Evolutionary conservation across 2,888 invertebrate species (phyloP), one percentile per base, ranked within the genome.

Genomic region (Myopa tessellatipennis): DNA sequence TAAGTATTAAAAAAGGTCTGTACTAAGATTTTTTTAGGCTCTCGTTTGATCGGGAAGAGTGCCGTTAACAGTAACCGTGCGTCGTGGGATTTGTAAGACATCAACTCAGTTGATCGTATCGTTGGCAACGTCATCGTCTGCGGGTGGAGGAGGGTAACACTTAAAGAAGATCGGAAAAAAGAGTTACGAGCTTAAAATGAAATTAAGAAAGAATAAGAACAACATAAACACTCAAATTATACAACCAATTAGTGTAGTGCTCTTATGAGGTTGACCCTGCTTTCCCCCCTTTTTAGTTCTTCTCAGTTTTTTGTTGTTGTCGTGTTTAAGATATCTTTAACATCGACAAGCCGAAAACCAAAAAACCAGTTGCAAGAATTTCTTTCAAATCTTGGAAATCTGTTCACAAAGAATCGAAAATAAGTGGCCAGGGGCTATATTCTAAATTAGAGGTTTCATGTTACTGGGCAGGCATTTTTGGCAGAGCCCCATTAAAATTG

Each of bases 381-480:
- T 40, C 67, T 26, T 67, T 16, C 67, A 40, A 67, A 67, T 40
- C 40, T 2, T 26, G 1, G 40, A 67, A 67, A 40, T 67, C 67
- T 40, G 16, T 7, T 73, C 40, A 40, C 16, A 60, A 45, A 34
- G 34, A 61, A 73, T 61, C 74, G 52, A 65, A 74, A 63, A 74
- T 45, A 63, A 74, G 26, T 65, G 74, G 45, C 74, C 74, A 36
- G 36, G 63, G 63, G 74, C 16, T 63, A 74, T 74, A 74, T 74
- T 74, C 74, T 63, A 74, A 74, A 74, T 74, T 74, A 74, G 65
- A 52, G 74, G 74, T 74, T 74, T 74, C 52, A 65, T 60, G 58
- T 45, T 45, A n/a, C 12, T 45, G 58, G 26, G 67, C n/a, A 26
- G 58, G 71, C 34, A 71, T 71, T 60, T 71, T 71, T n/a, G 34